phyloP scores from a whole-genome alignment of 2,888 invertebrate species.

The Herminia tarsipennalis region DNA sequence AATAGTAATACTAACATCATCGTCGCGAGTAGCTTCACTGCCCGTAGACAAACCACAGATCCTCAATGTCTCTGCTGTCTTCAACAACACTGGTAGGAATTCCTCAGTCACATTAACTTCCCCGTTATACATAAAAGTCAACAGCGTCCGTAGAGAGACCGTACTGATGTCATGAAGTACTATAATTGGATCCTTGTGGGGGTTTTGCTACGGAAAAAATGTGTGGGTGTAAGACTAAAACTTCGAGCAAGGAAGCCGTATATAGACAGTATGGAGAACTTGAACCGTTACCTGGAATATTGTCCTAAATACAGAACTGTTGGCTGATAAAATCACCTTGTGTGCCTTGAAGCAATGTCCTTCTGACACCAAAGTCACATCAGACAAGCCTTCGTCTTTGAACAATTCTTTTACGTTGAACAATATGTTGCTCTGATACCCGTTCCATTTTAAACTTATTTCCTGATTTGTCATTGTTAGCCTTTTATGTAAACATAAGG shows the following conservation, averaged over 20 bases:
- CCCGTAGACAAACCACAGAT: slow-evolving; percentile 89
- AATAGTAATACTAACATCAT: slow-evolving; percentile 67
- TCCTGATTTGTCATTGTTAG: slow-evolving; percentile 82
- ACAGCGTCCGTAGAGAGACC: slow-evolving; percentile 87
- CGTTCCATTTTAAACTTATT: slow-evolving; percentile 90
- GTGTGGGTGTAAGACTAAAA: slow-evolving; percentile 69
- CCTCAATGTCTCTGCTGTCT: slow-evolving; percentile 89
- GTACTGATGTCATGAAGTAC: slow-evolving; percentile 90
- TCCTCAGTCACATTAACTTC: slow-evolving; percentile 91
- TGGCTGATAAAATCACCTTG: slow-evolving; percentile 89
- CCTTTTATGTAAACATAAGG: slow-evolving; percentile 19
- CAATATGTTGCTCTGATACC: slow-evolving; percentile 88
- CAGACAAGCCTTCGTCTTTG: slow-evolving; percentile 88
- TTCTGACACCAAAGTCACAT: slow-evolving; percentile 88
- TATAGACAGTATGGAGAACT: slow-evolving; percentile 9
- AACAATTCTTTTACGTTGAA: slow-evolving; percentile 87
- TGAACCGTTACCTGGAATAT: slow-evolving; percentile 84
- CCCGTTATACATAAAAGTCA: slow-evolving; percentile 91
- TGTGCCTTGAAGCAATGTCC: slow-evolving; percentile 88
- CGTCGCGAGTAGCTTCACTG: slow-evolving; percentile 70
- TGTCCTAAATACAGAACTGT: slow-evolving; percentile 88
- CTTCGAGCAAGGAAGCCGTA: slow-evolving; percentile 22
- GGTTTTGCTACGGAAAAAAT: slow-evolving; percentile 87
- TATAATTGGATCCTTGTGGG: slow-evolving; percentile 90
- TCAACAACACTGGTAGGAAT: slow-evolving; percentile 87